These are phyloP conservation scores for Equus quagga DNA, from an alignment of 2,113 vertebrate genomes.

Conservation along the genomic window DNA sequence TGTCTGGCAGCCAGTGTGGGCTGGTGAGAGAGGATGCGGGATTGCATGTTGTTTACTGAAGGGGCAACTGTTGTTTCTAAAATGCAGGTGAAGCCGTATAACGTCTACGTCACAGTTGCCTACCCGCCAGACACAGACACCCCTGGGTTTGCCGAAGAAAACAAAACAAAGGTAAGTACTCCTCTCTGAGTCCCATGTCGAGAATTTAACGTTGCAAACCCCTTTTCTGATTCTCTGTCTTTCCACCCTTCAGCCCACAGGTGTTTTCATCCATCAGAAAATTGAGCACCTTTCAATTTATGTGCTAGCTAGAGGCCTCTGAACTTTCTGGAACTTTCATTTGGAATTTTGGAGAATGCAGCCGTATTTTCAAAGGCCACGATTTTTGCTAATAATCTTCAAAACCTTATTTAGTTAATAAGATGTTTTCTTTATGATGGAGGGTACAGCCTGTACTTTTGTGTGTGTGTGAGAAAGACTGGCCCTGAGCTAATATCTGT, in stretches of 20 bases:
- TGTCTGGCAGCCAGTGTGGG: fast-evolving
- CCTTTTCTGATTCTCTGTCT: neutral
- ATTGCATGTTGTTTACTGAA: neutral
- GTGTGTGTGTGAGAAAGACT: too few species aligned
- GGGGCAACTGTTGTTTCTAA: neutral
- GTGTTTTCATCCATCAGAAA: neutral
- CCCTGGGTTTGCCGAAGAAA: constrained; percentile 95
- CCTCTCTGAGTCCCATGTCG: neutral
- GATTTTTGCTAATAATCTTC: neutral
- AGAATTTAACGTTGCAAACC: neutral
- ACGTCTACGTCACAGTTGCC: constrained; percentile 96
- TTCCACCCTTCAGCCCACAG: fast-evolving
- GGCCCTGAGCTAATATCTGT: too few species aligned
- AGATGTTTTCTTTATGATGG: neutral
- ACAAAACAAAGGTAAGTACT: constrained; percentile 93
- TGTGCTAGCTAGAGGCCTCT: neutral
- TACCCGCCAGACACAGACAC: constrained; percentile 99
- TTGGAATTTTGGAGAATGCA: neutral
- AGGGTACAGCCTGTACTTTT: neutral
- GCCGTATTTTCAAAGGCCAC: neutral
- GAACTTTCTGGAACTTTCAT: neutral
- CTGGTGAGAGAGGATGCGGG: fast-evolving
- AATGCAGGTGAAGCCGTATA: constrained; percentile 97
- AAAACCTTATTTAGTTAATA: neutral
- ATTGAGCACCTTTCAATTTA: neutral